Conservation (phyloP, 2,113 vertebrate species). For the Burhinus oedicnemus region DNA sequence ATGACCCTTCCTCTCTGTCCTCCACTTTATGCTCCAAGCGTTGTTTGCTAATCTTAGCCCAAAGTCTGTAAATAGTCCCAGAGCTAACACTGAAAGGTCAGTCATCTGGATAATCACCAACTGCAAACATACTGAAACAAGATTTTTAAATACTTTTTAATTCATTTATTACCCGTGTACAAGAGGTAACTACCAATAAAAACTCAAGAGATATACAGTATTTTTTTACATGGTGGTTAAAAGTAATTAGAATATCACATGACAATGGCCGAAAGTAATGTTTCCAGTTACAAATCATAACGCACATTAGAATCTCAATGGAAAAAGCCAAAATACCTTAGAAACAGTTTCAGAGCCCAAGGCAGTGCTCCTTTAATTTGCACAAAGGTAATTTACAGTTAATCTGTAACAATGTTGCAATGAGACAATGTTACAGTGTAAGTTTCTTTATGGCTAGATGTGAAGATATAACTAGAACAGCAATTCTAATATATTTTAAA, state of each 20-base stretch:
- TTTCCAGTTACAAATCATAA: slow-evolving; percentile 72
- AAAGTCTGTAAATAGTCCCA: neutral
- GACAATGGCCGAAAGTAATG: slow-evolving; percentile 72
- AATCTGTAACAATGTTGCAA: slow-evolving; percentile 51
- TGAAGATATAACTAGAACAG: slow-evolving; percentile 62
- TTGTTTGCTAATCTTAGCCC: neutral
- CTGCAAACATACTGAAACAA: slow-evolving; percentile 67
- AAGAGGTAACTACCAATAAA: slow-evolving; percentile 74
- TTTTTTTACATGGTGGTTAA: slow-evolving; percentile 73
- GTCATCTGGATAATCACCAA: neutral
- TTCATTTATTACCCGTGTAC: slow-evolving; percentile 76
- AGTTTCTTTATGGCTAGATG: slow-evolving; percentile 69
- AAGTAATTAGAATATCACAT: slow-evolving; percentile 76
- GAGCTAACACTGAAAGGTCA: neutral
- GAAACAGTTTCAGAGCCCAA: slow-evolving; percentile 58
- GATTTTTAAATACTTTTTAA: slow-evolving; percentile 72
- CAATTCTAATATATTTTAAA: slow-evolving; percentile 65
- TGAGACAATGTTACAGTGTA: slow-evolving; percentile 65
- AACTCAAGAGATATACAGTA: slow-evolving; percentile 71
- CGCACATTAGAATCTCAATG: slow-evolving; percentile 62
- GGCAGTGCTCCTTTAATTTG: slow-evolving; percentile 50
- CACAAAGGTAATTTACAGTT: slow-evolving; percentile 70
- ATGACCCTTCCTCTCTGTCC: neutral
- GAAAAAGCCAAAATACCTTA: slow-evolving; percentile 64
- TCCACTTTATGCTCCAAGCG: neutral